Conservation (phyloP, 2,888 invertebrate species). For the Blera fallax region DNA sequence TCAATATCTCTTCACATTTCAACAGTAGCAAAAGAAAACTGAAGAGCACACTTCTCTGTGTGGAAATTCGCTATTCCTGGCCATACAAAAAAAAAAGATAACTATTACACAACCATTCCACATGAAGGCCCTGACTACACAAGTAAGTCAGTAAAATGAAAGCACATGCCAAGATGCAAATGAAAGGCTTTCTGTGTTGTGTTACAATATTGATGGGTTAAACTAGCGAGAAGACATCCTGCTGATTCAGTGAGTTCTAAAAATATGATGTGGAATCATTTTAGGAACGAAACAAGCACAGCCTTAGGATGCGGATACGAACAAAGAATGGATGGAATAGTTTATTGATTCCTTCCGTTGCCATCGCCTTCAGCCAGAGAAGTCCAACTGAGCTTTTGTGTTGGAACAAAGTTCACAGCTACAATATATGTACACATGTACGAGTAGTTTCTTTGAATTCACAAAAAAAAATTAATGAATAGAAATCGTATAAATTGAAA, state of each 20-base stretch:
- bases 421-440: background rate
- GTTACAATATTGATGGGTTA: conserved; percentile 9
- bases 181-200: conserved; percentile 21
- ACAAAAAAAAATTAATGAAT: background rate
- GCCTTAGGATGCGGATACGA: background rate
- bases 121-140: background rate
- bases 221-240: conserved; percentile 29
- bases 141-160: background rate
- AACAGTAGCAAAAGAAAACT: background rate
- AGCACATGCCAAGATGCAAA: conserved; percentile 27
- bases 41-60: background rate
- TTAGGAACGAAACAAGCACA: conserved; percentile 12
- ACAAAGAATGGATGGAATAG: conserved; percentile 20
- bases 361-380: background rate
- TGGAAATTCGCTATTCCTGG: background rate
- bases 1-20: background rate
- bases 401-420: background rate
- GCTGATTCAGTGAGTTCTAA: conserved; percentile 31
- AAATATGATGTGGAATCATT: conserved; percentile 39
- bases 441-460: background rate
- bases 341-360: conserved; percentile 47
- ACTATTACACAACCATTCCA: background rate
- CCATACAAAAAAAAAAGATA: background rate
- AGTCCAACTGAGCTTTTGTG: conserved; percentile 17
- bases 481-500: background rate